Base-by-base conservation (phyloP, 2,113 vertebrate genomes). In the Cavia porcellus region DNA sequence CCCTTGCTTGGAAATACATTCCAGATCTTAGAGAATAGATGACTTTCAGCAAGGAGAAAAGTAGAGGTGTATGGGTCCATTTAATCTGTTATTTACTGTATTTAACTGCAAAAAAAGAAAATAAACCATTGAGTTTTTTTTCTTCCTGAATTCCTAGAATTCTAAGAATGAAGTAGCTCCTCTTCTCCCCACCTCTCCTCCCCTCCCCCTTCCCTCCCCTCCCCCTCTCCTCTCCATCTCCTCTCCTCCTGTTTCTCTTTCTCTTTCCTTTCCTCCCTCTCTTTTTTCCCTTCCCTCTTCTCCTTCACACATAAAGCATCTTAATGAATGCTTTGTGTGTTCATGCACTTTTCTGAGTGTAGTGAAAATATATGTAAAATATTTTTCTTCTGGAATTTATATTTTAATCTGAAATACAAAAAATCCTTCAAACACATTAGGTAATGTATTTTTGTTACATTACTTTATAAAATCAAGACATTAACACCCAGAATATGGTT, bases 71-170 rank as follows among this genome's bases (percentile, higher is more conserved):
- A 72, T 87, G 15, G 87, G 66, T 30, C 20, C 4, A 81, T 81
- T 85, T 86, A 38, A 45, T 57, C 8, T 61, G 70, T 92, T 92
- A n/a, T 55, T 82, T 42, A 85, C 28, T 45, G 35, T 50, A 25
- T 90, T 84, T 35, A 13, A 72, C 47, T 87, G 32, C 8, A n/a
- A 45, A 75, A 89, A 89, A 82, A 86, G n/a, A 68, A 85, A 14
- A 5, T 38, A 9, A 88, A 57, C 20, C 7, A 9, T 47, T 91
- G 57, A 57, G 7, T 3, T 32, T 52, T 88, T 95, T 93, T 80
- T 2, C 6, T 81, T 1, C 57, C 45, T 66, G 11, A 79, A 38
- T 90, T 84, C 1, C 20, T 66, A 47, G 7, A 84, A 77, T 62
- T n/a, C 50, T 42, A 83, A 92, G 55, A 91, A 61, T 81, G 10